These are phyloP conservation scores for Pangasianodon gigas DNA, from an alignment of 2,113 vertebrate species.

Conservation along the genomic window DNA sequence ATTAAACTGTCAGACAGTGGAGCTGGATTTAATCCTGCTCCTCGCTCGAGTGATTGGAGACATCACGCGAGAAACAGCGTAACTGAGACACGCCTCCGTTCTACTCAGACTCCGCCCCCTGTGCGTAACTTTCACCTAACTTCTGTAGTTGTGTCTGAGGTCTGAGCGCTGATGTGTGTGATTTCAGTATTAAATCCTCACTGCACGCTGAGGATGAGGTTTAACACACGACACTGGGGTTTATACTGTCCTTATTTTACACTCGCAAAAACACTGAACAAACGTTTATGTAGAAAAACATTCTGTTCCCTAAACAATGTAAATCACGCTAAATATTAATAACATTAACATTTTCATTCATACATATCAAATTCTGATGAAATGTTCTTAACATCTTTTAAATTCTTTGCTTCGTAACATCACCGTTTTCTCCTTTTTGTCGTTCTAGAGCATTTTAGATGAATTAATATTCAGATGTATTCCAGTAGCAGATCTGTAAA, in stretches of 20 bases:
- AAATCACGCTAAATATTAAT: background rate
- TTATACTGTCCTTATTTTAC: too few relatives aligned
- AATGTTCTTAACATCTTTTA: background rate
- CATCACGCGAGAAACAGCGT: background rate
- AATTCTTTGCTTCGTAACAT: background rate
- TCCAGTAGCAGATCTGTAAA: background rate
- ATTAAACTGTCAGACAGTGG: background rate
- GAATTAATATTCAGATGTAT: background rate
- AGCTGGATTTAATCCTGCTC: too few relatives aligned
- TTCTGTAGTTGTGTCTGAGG: background rate
- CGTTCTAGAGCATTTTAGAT: background rate
- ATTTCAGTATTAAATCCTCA: too few relatives aligned
- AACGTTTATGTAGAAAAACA: too few relatives aligned
- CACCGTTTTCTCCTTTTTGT: background rate
- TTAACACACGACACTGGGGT: too few relatives aligned
- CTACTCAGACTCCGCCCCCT: background rate
- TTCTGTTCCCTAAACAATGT: too few relatives aligned
- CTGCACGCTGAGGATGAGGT: too few relatives aligned
- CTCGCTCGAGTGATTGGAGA: too few relatives aligned
- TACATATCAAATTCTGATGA: too few relatives aligned
- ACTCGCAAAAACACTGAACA: too few relatives aligned
- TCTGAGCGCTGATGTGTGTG: background rate
- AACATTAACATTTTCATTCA: background rate
- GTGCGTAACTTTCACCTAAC: background rate
- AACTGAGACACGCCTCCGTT: background rate